These are phyloP conservation scores for Corythornis cristatus DNA, from an alignment of 2,113 vertebrate genomes.

Conservation along the genomic window DNA sequence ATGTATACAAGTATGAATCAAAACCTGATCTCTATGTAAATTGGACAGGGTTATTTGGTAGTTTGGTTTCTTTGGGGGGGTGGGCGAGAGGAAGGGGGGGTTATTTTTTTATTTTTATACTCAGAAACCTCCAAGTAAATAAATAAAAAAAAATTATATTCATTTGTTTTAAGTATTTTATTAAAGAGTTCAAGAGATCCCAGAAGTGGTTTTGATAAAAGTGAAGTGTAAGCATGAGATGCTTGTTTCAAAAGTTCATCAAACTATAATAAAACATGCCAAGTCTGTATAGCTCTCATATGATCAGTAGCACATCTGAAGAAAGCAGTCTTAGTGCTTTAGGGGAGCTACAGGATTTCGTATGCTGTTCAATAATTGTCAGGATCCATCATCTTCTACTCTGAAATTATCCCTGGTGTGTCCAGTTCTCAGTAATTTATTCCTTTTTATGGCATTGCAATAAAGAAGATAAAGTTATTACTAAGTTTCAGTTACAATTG, in stretches of 20 bases:
- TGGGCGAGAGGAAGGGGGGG: no score
- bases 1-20: not conserved
- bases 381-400: not conserved
- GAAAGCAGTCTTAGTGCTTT: not conserved
- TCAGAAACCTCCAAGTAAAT: no score
- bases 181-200: not conserved
- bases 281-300: slow-evolving; percentile 7
- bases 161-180: not conserved
- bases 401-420: not conserved
- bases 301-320: not conserved
- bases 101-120: no score
- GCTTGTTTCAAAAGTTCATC: slow-evolving; percentile 14
- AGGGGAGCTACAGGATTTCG: not conserved
- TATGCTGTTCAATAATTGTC: not conserved
- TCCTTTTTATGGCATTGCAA: not conserved
- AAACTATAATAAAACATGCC: not conserved
- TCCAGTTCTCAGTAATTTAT: not conserved
- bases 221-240: not conserved
- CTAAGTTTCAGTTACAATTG: not conserved
- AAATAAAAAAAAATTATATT: no score
- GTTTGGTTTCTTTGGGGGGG: not conserved
- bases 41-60: not conserved
- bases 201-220: slow-evolving; percentile 24
- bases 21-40: not conserved
- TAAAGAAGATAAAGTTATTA: not conserved